Base-by-base conservation (phyloP, 1,140 invertebrate genomes). In the Brachionus sp. region DNA sequence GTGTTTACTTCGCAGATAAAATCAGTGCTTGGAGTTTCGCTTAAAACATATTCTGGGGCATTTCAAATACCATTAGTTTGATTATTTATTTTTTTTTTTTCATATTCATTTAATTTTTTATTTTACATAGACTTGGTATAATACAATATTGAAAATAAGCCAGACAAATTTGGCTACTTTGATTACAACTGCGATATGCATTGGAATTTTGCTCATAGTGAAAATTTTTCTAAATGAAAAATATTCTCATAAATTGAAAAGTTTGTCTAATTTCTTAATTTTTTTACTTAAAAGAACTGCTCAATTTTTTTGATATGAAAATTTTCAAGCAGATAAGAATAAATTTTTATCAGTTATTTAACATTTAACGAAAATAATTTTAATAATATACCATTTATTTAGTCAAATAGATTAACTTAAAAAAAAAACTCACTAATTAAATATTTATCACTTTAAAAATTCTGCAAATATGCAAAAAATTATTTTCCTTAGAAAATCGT, bases 1-100 rank as follows among this genome's bases (percentile, higher is more conserved):
- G 86, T 87, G 9, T 50, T 50, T 75, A 88, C 88, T 9, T 88
- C 88, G 84, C 90, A 91, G 85, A 85, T 91, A 19, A 87, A 86
- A 82, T 86, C 87, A 83, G 84, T 90, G 1, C 88, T 91, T 85
- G 90, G 88, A 29, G 86, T 90, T 25, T 68, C 70, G 4, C 4
- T 75, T 1, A 75, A 44, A 29, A 46, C 10, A 68, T 88, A 87
- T 84, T 86, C 85, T 84, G 90, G 89, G 33, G 77, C 87, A n/a
- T 86, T 90, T 16, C 89, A 90, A 85, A 84, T 90, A 13, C 84
- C 90, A 13, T 87, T 87, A 85, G 89, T 90, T 86, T 87, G 16
- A n/a, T 50, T 75, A 88, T 88, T 9, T 88, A 29, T 66, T 29
- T 29, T 29, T 66, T 29, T 29, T 29, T 29, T 29, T 3, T 29